Percentiles rank a stretch among this genome's conserved stretches.
Evolutionary conservation across 2,888 invertebrate genomes (phyloP).

Genomic region (Desoria tigrina): DNA sequence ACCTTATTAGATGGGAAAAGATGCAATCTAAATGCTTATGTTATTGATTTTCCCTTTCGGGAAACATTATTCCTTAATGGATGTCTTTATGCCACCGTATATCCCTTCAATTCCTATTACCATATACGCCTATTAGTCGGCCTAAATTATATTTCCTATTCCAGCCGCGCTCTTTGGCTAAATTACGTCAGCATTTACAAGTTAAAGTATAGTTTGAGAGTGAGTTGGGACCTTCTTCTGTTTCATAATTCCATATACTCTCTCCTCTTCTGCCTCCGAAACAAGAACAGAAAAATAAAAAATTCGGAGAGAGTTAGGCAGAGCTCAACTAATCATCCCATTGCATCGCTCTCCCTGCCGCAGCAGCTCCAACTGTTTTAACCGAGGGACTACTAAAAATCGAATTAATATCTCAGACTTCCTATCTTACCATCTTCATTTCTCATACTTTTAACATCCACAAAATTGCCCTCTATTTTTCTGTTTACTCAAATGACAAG

Average conservation of each 20-base stretch:
- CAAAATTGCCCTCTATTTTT: constrained; percentile 2
- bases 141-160: constrained; percentile 2
- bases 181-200: constrained; percentile 15
- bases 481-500: constrained; percentile 19
- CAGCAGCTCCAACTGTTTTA: constrained; percentile 5
- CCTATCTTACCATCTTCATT: constrained; percentile 12
- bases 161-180: constrained; percentile 3
- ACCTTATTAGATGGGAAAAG: constrained; percentile 51
- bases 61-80: constrained; percentile 53
- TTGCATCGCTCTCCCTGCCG: background rate
- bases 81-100: constrained; percentile 52
- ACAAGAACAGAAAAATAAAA: background rate
- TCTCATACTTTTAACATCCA: constrained; percentile 1
- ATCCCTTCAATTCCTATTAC: constrained; percentile 53
- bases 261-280: background rate
- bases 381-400: constrained; percentile 22
- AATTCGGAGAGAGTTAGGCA: constrained; percentile 4
- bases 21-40: constrained; percentile 53
- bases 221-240: too few species aligned
- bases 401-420: constrained; percentile 22
- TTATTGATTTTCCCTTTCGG: constrained; percentile 53
- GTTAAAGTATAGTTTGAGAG: background rate
- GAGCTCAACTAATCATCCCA: constrained; percentile 21
- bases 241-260: background rate
- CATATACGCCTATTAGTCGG: constrained; percentile 26